A percentile compares a stretch with the other conserved stretches of the same genome.
Conservation (phyloP, 2,888 invertebrate species). For the Exocentrus adspersus region DNA sequence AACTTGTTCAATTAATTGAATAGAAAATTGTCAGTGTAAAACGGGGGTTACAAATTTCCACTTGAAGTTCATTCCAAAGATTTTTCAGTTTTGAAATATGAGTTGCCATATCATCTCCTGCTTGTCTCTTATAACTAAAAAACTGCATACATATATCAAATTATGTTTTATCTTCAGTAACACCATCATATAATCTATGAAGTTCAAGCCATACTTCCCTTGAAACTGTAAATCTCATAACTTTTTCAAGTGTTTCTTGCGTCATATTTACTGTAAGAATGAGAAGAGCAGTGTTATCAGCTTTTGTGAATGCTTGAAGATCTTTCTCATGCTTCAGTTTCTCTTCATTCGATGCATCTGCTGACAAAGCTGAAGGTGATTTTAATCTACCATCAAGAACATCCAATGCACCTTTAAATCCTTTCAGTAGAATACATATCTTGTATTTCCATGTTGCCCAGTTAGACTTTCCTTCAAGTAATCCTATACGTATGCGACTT, state of each 20-base stretch:
- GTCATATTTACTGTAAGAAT: conserved; percentile 9
- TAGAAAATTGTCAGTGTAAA: too few species aligned
- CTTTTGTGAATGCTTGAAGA: background rate
- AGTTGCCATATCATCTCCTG: too few species aligned
- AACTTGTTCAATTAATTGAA: too few species aligned
- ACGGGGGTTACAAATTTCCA: conserved; percentile 17
- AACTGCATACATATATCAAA: conserved; percentile 39
- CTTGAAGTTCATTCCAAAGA: conserved; percentile 16
- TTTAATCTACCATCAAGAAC: background rate
- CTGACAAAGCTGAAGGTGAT: background rate
- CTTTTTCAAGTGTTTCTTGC: background rate
- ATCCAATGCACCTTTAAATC: background rate
- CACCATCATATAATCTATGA: conserved; percentile 31
- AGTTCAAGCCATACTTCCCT: conserved; percentile 20
- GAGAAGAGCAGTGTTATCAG: background rate
- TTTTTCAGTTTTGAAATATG: conserved; percentile 30
- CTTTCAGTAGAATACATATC: background rate
- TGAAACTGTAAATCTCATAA: conserved; percentile 14
- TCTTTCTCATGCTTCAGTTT: background rate
- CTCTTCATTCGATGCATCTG: background rate
- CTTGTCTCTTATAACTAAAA: conserved; percentile 29
- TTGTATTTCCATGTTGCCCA: background rate
- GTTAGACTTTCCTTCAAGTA: background rate
- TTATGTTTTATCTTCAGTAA: conserved; percentile 40
- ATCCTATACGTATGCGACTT: background rate